Evolutionary conservation across 2,113 vertebrate species (phyloP), one percentile per base, ranked within the genome.

Genomic region (Tonatia bakeri): DNA sequence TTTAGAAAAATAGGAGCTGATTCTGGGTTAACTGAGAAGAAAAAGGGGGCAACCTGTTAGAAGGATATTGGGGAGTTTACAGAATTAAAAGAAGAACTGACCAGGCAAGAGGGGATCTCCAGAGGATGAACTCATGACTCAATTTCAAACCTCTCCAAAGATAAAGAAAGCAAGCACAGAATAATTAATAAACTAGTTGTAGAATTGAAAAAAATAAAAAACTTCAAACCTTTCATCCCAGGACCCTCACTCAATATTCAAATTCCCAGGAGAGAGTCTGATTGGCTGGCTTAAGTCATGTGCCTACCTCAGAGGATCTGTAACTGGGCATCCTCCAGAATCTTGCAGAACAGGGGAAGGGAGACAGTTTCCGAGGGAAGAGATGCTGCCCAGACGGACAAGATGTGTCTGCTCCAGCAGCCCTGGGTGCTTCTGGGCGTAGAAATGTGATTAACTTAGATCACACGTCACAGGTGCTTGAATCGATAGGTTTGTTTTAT

Each of bases 81-180:
- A 83, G 81, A 95, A 61, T 33, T 86, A 67, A 85, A 97, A 95
- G 80, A 79, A 93, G 31, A 96, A 81, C 24, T 91, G 90, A 95
- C 40, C 73, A 91, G 47, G 90, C 38, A 6, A 94, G 52, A 94
- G 92, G 92, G 87, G 26, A 91, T 93, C 87, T 95, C 94, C 67
- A 81, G 73, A 52, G 86, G 82, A 92, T 83, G 50, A 96, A 91
- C 15, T 90, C 22, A 91, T 82, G 86, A 96, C 64, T 95, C 95
- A 77, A 47, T 38, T 83, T 87, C 36, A 77, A 94, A 88, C 26
- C 16, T 61, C 43, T 65, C 12, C 38, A 77, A 50, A 76, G 45
- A n/a, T 33, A 22, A 20, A n/a, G 16, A 52, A 20, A 33, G 61
- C 11, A 28, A 47, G 28, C 47, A 52, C 10, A 77, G 47, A 77